Evolutionary conservation across 2,888 invertebrate genomes (phyloP), one percentile per base, ranked within the genome.

Genomic region (Artemia sinica): DNA sequence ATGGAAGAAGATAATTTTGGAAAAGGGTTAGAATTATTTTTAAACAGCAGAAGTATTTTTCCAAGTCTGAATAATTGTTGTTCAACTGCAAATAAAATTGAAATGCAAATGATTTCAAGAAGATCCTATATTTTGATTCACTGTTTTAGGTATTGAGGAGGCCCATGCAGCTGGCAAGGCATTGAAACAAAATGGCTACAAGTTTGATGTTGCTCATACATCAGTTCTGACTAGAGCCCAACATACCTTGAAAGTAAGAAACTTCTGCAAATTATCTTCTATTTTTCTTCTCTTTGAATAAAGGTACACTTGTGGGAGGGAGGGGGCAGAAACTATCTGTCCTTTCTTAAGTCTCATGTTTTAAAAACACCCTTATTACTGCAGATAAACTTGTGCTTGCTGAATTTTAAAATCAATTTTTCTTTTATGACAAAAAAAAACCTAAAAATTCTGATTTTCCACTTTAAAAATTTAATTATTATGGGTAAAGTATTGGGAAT

Each of bases 121-220:
- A 65, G n/a, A 68, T 4, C 52, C 4, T 14, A 52, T 14, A 52
- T 52, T n/a, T 14, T n/a, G 4, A 52, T 52, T 52, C 52, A n/a
- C 1, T 13, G 13, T 52, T 52, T 52, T 72, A 85, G 88, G 88
- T 66, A 81, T 82, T 67, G 79, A 81, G 50, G 88, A 89, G 79
- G 88, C 88, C 8, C 71, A 78, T 11, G 79, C 82, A 9, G 89
- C 88, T 8, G 88, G 89, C 8, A 85, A 85, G 74, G 86, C 87
- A 3, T 76, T 91, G 58, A 85, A 85, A 75, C 80, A 85, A 0
- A 84, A 84, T 48, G 84, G 84, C 2, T 84, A 84, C 72, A 81
- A 83, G 73, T 90, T 91, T 74, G 90, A 91, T 76, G 75, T 86
- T 0, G 89, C 89, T 1, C 88, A 87, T 75, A 89, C 90, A 0